A percentile compares a stretch with the other conserved stretches of the same genome.
phyloP scores from a whole-genome alignment of 2,797 vertebrate species.

The Rhincodon typus region DNA sequence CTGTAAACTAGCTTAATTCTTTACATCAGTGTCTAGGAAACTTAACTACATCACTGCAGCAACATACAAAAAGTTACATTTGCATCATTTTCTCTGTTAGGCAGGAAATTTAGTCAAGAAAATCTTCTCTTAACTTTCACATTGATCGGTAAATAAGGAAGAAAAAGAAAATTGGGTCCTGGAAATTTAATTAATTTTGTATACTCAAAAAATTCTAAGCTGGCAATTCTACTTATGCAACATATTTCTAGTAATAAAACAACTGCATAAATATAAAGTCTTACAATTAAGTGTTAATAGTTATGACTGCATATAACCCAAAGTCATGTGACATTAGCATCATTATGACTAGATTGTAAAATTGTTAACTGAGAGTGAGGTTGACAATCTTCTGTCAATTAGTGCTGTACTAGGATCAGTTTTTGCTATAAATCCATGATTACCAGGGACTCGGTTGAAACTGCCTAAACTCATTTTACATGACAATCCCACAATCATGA shows the following conservation, averaged over 20 bases:
- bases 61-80: not conserved
- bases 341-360: not conserved
- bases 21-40: not conserved
- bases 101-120: not conserved
- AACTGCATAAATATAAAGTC: not conserved
- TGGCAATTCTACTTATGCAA: not conserved
- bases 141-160: not conserved
- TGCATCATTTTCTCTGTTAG: not conserved
- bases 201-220: no score
- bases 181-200: not conserved
- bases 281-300: not conserved
- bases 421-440: not conserved
- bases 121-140: not conserved
- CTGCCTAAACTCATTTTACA: not conserved
- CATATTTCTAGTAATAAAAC: not conserved
- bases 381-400: not conserved
- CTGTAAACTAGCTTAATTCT: not conserved
- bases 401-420: not conserved
- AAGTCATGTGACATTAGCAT: not conserved
- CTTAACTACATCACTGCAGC: not conserved
- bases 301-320: not conserved
- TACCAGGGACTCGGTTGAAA: not conserved
- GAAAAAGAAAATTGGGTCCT: not conserved
- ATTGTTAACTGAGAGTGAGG: not conserved
- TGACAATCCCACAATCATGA: not conserved